Evolutionary conservation across 2,113 vertebrate genomes (phyloP).

Genomic region (Bujurquina vittata): DNA sequence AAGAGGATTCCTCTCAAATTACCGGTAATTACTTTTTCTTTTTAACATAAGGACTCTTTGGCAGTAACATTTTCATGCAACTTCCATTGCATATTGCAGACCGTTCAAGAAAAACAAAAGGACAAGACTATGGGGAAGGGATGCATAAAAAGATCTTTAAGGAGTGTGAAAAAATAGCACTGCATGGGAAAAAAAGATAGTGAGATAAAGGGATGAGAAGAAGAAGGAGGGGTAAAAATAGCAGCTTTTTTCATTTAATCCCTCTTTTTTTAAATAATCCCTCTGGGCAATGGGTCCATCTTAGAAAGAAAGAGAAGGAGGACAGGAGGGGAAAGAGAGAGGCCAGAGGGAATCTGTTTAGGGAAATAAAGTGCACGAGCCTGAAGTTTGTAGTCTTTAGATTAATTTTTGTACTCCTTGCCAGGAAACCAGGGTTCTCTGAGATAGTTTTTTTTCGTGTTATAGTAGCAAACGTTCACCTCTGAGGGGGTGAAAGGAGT

Average conservation of each 20-base stretch:
- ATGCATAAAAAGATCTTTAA: constrained; percentile 22
- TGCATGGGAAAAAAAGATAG: constrained; percentile 40
- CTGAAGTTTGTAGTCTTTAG: constrained; percentile 64
- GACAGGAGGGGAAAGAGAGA: background rate
- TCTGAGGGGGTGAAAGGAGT: constrained; percentile 36
- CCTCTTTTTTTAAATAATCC: constrained; percentile 48
- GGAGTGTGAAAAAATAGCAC: constrained; percentile 47
- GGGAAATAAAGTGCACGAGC: constrained; percentile 77
- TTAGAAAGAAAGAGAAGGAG: constrained; percentile 51
- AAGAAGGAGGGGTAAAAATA: constrained; percentile 43
- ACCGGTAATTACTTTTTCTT: background rate
- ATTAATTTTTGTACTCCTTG: constrained; percentile 52
- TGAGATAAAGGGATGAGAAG: constrained; percentile 48
- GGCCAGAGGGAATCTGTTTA: constrained; percentile 33
- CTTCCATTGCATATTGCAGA: constrained; percentile 66
- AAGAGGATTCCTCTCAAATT: background rate
- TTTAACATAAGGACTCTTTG: constrained; percentile 41
- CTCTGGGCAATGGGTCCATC: constrained; percentile 54
- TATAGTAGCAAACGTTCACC: constrained; percentile 51
- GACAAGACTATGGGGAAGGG: constrained; percentile 1
- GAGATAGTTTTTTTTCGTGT: constrained; percentile 49
- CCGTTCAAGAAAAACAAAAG: constrained; percentile 27
- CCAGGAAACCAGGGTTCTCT: constrained; percentile 42
- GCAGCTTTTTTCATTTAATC: constrained; percentile 72
- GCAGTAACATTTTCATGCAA: constrained; percentile 21